Evolutionary conservation across 2,113 vertebrate species (phyloP), one percentile per base, ranked within the genome.

Genomic region (Pluvianellus socialis): DNA sequence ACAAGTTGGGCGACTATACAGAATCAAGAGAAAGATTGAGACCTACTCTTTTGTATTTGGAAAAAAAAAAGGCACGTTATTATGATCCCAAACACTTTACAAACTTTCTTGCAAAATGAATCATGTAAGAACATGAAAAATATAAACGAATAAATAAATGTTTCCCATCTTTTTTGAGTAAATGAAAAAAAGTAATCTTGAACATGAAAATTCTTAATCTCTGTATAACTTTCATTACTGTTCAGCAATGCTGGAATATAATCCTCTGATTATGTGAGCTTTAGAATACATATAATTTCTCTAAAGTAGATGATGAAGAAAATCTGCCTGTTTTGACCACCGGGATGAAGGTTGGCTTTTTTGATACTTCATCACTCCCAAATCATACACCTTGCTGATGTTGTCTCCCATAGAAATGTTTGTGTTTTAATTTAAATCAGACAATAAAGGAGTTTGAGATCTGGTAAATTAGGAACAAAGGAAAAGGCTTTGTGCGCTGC

Each of bases 391-490:
- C 92, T 95, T 91, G 75, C 80, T 85, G 65, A 89, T 91, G 12
- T 73, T 82, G 67, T 81, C 61, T 87, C 70, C 79, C 40, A 72
- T 32, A 72, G 33, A 93, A 96, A 88, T 81, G 16, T 49, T 86
- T 66, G 42, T 58, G 47, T 74, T 97, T 92, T 92, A 71, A 73
- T 94, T 94, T 88, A 80, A 88, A 95, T 74, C 73, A 84, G 90
- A 91, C 89, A 96, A 70, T 94, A 73, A 97, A 95, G 95, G 80
- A 94, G n/a, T 96, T 95, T 71, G 88, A 97, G 87, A 94, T 97
- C 72, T 95, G 94, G 91, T 95, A 95, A 97, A 94, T 96, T 96
- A 91, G 67, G 97, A 97, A 98, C 97, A 98, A 97, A 98, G 88
- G 87, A 82, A 94, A 89, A 88, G 70, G 77, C 92, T 97, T 97